These are phyloP conservation scores for Panzeria rudis DNA, from an alignment of 2,888 invertebrate genomes.

Conservation along the genomic window DNA sequence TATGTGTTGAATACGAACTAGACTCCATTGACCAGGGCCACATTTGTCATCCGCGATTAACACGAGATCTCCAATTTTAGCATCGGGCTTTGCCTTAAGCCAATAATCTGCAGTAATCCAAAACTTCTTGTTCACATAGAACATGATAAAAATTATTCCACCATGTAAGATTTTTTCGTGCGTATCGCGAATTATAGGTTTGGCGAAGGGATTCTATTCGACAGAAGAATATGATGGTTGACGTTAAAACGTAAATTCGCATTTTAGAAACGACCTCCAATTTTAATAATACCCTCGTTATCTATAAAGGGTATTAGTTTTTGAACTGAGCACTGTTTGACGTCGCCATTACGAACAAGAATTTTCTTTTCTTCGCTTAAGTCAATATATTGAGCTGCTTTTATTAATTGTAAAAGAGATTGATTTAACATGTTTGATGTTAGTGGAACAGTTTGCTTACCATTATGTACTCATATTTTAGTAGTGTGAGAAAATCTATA, in stretches of 20 bases:
- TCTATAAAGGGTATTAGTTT: slow-evolving; percentile 56
- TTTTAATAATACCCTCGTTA: not conserved
- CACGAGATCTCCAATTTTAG: slow-evolving; percentile 35
- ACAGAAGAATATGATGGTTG: slow-evolving; percentile 15
- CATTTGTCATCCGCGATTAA: slow-evolving; percentile 19
- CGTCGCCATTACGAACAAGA: not conserved
- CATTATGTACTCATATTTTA: not conserved
- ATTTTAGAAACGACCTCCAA: slow-evolving; percentile 68
- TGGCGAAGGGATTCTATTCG: slow-evolving; percentile 41
- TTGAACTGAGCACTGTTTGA: slow-evolving; percentile 21
- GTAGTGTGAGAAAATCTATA: slow-evolving; percentile 19
- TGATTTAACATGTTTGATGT: not conserved
- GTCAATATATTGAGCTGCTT: slow-evolving; percentile 35
- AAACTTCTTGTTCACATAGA: not conserved
- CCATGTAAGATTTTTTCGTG: slow-evolving; percentile 39
- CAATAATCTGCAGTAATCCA: slow-evolving; percentile 40
- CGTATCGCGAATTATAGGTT: not conserved
- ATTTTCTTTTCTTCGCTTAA: slow-evolving; percentile 13
- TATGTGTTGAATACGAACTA: slow-evolving; percentile 22
- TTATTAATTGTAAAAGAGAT: slow-evolving; percentile 16
- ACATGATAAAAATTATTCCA: slow-evolving; percentile 3
- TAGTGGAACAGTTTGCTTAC: not conserved
- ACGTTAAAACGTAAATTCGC: slow-evolving; percentile 48
- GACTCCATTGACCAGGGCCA: slow-evolving; percentile 19
- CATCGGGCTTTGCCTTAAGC: slow-evolving; percentile 15